These are phyloP conservation scores for Propithecus perrieri DNA, from an alignment of 2,797 vertebrate species.

Conservation along the genomic window DNA sequence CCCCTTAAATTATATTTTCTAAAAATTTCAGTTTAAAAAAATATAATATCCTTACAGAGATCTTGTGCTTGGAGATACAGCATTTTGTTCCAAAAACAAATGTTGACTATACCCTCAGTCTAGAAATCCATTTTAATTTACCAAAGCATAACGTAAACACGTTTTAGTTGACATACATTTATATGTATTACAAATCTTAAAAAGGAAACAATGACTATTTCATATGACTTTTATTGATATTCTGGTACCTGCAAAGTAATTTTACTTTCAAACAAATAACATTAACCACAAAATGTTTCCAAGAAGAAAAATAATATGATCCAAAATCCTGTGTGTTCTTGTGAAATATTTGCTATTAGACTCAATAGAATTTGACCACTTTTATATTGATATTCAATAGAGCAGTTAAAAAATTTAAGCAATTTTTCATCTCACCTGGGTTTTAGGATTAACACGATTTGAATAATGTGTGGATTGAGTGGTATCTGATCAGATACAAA, in stretches of 20 bases:
- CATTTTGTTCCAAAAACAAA: not conserved
- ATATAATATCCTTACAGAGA: not conserved
- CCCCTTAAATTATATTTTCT: not conserved
- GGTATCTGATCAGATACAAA: not conserved
- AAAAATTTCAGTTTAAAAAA: not conserved
- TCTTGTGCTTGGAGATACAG: not conserved
- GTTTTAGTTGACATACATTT: not conserved
- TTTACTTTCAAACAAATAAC: not conserved
- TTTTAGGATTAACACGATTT: not conserved
- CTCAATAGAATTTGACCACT: not conserved
- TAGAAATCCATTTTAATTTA: not conserved
- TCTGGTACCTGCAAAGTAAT: not conserved
- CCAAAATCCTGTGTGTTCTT: not conserved
- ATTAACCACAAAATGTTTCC: not conserved
- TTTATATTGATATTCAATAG: not conserved
- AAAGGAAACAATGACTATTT: not conserved
- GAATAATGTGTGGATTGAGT: not conserved
- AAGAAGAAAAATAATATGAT: not conserved
- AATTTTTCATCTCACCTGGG: not conserved
- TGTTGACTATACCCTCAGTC: not conserved
- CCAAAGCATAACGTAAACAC: not conserved
- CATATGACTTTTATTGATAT: not conserved
- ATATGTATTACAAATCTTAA: not conserved
- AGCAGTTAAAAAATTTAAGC: not conserved
- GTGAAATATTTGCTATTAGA: not conserved